These are phyloP conservation scores for Hippocampus zosterae DNA, from an alignment of 2,113 vertebrate genomes.

Conservation along the genomic window DNA sequence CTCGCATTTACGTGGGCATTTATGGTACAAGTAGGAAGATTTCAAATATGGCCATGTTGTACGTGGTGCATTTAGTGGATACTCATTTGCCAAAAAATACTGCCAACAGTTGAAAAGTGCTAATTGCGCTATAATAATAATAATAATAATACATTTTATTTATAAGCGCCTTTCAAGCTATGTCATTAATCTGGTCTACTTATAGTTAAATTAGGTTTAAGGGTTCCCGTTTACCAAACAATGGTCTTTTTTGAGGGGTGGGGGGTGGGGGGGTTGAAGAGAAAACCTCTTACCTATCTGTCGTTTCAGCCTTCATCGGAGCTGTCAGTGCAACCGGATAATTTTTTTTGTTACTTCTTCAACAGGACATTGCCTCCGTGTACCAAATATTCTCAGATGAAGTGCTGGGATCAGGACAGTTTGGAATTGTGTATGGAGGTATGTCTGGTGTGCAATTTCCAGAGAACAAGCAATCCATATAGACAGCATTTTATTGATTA, in stretches of 20 bases:
- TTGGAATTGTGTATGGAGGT: constrained; percentile 98
- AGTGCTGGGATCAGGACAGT: constrained; percentile 96
- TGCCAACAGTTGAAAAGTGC: constrained; percentile 11
- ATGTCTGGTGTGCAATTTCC: constrained; percentile 28
- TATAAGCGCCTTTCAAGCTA: too few relatives aligned
- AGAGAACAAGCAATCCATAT: neutral
- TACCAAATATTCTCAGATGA: constrained; percentile 99
- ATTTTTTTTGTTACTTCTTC: constrained; percentile 15
- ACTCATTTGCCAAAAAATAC: constrained; percentile 11
- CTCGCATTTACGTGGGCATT: constrained; percentile 45
- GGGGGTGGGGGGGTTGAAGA: too few relatives aligned
- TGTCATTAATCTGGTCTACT: too few relatives aligned
- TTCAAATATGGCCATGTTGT: constrained; percentile 36
- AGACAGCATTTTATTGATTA: neutral
- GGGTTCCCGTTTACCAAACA: too few relatives aligned
- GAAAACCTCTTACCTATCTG: too few relatives aligned
- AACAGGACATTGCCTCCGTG: constrained; percentile 92
- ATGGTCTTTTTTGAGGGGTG: too few relatives aligned
- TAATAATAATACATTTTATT: too few relatives aligned
- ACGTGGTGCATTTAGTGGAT: constrained; percentile 24
- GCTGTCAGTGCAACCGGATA: too few relatives aligned
- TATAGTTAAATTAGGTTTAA: too few relatives aligned
- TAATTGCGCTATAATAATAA: constrained; percentile 18
- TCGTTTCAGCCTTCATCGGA: too few relatives aligned
- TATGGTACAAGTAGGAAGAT: constrained; percentile 28